Evolutionary conservation across 2,888 invertebrate species (phyloP).

Genomic region (Synergus japonicus): DNA sequence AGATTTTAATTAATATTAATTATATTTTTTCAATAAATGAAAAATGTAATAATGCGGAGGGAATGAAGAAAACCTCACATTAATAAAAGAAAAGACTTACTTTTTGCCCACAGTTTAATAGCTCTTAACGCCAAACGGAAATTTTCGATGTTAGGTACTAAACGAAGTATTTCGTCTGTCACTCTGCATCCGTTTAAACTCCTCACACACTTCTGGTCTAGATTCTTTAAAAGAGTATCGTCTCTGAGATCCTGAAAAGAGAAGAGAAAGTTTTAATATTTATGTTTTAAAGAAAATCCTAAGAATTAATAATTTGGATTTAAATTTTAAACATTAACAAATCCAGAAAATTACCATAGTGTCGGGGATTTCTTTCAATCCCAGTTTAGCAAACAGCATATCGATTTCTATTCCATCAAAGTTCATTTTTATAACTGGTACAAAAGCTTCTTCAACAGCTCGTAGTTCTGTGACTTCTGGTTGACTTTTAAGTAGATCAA

Average conservation of each 20-base stretch:
- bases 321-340: neutral
- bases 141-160: slow-evolving; percentile 96
- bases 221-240: slow-evolving; percentile 93
- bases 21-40: too few species aligned
- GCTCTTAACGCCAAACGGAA: slow-evolving; percentile 95
- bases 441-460: slow-evolving; percentile 99
- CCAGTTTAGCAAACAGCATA: slow-evolving; percentile 96
- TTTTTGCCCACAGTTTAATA: slow-evolving; percentile 99
- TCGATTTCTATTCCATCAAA: slow-evolving; percentile 99
- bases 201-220: slow-evolving; percentile 97
- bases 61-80: too few species aligned
- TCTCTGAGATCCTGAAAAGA: slow-evolving; percentile 86
- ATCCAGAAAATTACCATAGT: slow-evolving; percentile 76
- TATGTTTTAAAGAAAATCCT: neutral
- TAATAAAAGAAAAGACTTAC: slow-evolving; percentile 80
- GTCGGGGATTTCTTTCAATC: slow-evolving; percentile 97
- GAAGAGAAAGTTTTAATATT: slow-evolving; percentile 10
- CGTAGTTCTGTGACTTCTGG: slow-evolving; percentile 90
- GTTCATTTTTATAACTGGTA: slow-evolving; percentile 99
- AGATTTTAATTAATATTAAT: slow-evolving; percentile 41
- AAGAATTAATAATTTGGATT: slow-evolving; percentile 4
- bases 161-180: slow-evolving; percentile 97
- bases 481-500: slow-evolving; percentile 91
- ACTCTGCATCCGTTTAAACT: slow-evolving; percentile 99
- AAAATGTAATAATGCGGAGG: too few species aligned